Percentiles rank a stretch among this genome's conserved stretches.
These are phyloP conservation scores for Zelleria hepariella DNA, from an alignment of 2,888 invertebrate genomes.

Conservation along the genomic window DNA sequence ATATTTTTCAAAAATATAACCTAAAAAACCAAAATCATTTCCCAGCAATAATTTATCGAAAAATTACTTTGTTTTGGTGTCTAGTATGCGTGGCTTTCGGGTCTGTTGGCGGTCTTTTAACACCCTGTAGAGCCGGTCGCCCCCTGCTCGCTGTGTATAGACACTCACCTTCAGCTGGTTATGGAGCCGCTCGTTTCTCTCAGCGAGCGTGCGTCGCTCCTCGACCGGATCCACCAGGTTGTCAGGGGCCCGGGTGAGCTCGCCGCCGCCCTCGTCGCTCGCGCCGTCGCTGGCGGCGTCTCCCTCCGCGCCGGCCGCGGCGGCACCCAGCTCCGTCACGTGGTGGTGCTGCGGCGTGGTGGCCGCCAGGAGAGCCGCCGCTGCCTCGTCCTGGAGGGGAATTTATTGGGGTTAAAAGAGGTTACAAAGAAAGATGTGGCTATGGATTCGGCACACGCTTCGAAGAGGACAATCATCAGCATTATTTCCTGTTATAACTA, in stretches of 20 bases:
- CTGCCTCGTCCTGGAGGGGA: conserved; percentile 72
- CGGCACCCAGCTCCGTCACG: conserved; percentile 80
- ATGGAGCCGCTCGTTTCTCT: conserved; percentile 95
- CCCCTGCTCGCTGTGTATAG: no score
- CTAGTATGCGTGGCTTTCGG: no score
- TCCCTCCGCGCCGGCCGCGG: conserved; percentile 76
- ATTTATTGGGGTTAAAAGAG: not conserved
- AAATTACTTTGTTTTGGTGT: no score
- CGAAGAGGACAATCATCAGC: no score
- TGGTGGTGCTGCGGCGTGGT: conserved; percentile 84
- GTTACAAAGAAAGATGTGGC: not conserved
- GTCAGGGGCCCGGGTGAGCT: conserved; percentile 87
- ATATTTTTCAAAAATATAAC: no score
- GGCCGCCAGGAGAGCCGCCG: conserved; percentile 75
- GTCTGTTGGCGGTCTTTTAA: no score
- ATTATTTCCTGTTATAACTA: no score
- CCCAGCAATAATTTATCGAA: no score
- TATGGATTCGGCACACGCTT: not conserved
- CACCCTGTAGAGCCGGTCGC: no score
- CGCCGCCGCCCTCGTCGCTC: conserved; percentile 72
- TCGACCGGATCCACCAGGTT: conserved; percentile 94
- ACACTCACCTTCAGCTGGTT: conserved; percentile 95
- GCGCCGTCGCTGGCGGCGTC: conserved; percentile 53
- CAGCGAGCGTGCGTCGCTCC: conserved; percentile 92
- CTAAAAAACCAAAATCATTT: no score